Percentiles rank a stretch among this genome's conserved stretches.
Conservation (phyloP, 2,113 vertebrate species). For the Lagopus muta region DNA sequence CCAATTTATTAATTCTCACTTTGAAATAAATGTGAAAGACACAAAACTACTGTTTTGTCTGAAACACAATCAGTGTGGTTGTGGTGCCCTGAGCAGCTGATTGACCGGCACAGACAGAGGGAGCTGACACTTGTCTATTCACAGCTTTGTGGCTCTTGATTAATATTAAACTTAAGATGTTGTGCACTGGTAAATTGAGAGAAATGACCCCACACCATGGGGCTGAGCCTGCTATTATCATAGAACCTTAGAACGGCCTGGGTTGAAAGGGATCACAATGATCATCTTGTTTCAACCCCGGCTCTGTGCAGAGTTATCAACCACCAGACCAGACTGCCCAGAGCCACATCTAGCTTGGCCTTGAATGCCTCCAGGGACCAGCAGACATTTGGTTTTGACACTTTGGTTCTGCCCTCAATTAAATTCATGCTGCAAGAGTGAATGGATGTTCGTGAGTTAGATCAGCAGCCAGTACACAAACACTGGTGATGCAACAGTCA, state of each 20-base stretch:
- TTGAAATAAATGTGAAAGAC: background rate
- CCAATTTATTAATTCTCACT: background rate
- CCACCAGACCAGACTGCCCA: too few relatives aligned
- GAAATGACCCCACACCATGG: background rate
- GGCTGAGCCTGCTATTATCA: background rate
- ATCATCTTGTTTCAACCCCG: too few relatives aligned
- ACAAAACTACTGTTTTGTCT: background rate
- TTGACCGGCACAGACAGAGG: background rate
- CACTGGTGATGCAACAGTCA: background rate
- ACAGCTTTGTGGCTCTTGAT: constrained; percentile 28
- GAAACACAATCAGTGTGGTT: constrained; percentile 11
- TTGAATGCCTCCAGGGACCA: background rate
- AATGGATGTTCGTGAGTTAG: background rate
- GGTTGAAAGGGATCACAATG: too few relatives aligned
- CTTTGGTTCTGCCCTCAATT: background rate
- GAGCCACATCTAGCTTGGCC: too few relatives aligned
- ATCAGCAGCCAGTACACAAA: background rate
- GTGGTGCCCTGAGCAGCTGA: background rate
- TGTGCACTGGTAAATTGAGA: background rate
- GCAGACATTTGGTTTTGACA: background rate
- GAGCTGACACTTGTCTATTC: constrained; percentile 8
- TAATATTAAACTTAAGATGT: background rate
- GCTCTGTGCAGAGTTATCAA: too few relatives aligned
- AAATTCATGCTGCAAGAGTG: background rate
- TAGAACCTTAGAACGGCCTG: too few relatives aligned